Evolutionary conservation across 2,797 vertebrate species (phyloP).

Genomic region (Xiphophorus birchmanni): DNA sequence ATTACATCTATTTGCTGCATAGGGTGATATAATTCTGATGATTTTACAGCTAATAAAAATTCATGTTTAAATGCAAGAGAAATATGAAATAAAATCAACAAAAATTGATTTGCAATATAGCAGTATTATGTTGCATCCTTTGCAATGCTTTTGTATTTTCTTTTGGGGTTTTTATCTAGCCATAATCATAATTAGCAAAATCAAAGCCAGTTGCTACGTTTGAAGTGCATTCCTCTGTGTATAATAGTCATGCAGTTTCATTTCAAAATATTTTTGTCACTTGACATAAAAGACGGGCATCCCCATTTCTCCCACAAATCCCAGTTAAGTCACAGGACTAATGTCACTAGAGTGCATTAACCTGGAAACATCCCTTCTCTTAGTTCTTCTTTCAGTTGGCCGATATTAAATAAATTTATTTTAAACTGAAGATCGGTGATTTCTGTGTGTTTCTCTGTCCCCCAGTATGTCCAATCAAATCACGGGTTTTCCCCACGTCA

Average conservation of each 20-base stretch:
- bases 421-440: not conserved
- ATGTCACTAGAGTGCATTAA: not conserved
- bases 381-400: not conserved
- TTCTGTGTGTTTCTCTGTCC: not conserved
- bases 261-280: not conserved
- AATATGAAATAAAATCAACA: not conserved
- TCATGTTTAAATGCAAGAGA: not conserved
- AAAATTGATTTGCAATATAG: not conserved
- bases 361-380: not conserved
- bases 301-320: not conserved
- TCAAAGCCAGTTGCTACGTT: not conserved
- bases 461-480: slow-evolving; percentile 53
- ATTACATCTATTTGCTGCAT: not conserved
- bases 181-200: not conserved
- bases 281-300: not conserved
- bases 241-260: not conserved
- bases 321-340: not conserved
- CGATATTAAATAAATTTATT: not conserved
- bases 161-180: not conserved
- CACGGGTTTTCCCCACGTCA: slow-evolving; percentile 31
- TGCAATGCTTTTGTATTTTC: not conserved
- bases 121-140: not conserved
- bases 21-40: not conserved
- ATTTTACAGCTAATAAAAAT: not conserved
- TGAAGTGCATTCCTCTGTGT: not conserved